Base-by-base conservation (phyloP, 2,888 invertebrate genomes). In the Doris montereyensis region DNA sequence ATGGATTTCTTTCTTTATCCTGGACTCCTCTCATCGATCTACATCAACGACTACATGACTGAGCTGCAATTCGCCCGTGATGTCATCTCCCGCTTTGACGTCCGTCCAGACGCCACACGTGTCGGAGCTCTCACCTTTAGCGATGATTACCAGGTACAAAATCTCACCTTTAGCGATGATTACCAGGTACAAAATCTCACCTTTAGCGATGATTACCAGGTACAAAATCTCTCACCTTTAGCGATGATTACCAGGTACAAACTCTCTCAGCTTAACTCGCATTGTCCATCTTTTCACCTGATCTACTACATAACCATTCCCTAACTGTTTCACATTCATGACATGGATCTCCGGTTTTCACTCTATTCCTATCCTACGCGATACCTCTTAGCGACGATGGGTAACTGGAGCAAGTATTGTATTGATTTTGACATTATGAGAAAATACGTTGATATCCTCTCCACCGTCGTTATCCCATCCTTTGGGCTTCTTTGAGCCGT, bases 1-100 rank as follows among this genome's bases (percentile, higher is more conserved):
- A 85, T 88, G n/a, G 86, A 87, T 34, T 81, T 86, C 17, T 86
- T 86, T 83, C 86, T 86, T 81, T 81, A 85, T 21, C 78, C 87
- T 79, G 86, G 86, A 77, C 85, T 87, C 4, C 88, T 88, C 1
- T 86, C 83, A 74, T 88, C 88, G 58, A 87, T 89, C 79, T 88
- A 87, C 86, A 76, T 84, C 2, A 84, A 85, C 0, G 87, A 90
- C 81, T 89, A 86, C 81, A 81, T 81, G 71, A 85, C 86, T 26
- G 87, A 87, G 74, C 83, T 86, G 8, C 71, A 78, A 17, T 89
- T 89, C 77, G 85, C 87, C n/a, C 80, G 82, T 2, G 84, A 86
- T 41, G 82, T 90, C 21, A 83, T 89, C 57, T 81, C 79, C 24
- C 76, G 85, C n/a, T 86, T 89, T 65, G 86, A 87, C 32, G 80